Evolutionary conservation across 2,888 invertebrate species (phyloP).

Genomic region (Stegana nigrithorax): DNA sequence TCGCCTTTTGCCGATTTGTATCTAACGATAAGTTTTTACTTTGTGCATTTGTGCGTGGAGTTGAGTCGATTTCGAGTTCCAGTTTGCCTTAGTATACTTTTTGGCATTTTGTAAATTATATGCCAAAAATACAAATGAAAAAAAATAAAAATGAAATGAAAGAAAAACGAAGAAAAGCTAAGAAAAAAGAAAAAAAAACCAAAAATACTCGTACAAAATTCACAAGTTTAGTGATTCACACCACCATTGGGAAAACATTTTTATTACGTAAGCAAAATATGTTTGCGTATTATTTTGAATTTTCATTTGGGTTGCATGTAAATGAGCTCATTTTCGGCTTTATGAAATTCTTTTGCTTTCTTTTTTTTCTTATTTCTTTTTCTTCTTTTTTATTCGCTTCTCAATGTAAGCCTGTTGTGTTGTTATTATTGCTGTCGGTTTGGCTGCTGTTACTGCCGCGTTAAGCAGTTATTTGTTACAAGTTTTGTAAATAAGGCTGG

Average conservation of each 20-base stretch:
- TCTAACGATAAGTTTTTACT: conserved; percentile 5
- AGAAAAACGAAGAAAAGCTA: too few species aligned
- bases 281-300: conserved; percentile 3
- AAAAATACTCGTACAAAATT: too few species aligned
- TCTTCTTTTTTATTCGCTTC: background rate
- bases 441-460: too few species aligned
- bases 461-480: too few species aligned
- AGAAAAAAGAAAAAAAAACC: too few species aligned
- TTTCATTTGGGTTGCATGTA: conserved; percentile 12
- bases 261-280: conserved; percentile 8
- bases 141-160: too few species aligned
- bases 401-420: too few species aligned
- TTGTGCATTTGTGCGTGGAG: background rate
- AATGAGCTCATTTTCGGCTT: conserved; percentile 12
- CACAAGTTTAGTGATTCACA: background rate
- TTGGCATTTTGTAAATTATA: background rate
- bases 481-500: too few species aligned
- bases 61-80: too few species aligned
- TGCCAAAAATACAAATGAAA: too few species aligned
- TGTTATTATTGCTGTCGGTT: too few species aligned
- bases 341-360: conserved; percentile 4
- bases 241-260: conserved; percentile 7
- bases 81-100: background rate
- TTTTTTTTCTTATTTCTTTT: too few species aligned
- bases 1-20: conserved; percentile 1